Conservation (phyloP, 2,797 vertebrate species). For the Simalia tracyae region DNA sequence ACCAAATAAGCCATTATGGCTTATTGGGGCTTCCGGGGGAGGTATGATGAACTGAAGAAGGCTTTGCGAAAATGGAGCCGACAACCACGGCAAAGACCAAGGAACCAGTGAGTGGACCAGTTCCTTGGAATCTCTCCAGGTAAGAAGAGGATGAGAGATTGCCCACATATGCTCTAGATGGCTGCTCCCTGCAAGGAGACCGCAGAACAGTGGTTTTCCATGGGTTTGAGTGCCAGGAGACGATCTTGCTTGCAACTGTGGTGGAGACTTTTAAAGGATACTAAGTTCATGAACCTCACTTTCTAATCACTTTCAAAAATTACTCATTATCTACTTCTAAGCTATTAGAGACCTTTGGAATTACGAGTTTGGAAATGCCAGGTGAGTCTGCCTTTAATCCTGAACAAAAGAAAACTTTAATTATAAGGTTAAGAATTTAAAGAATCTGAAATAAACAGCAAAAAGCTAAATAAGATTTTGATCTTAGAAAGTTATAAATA, state of each 20-base stretch:
- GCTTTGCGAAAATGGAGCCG: too few relatives aligned
- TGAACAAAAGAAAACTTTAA: not conserved
- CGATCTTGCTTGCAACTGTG: not conserved
- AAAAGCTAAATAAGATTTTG: not conserved
- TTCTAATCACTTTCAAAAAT: not conserved
- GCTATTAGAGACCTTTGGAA: not conserved
- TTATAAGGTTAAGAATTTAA: not conserved
- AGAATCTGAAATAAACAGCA: not conserved
- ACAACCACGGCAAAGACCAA: not conserved
- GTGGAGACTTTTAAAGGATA: not conserved
- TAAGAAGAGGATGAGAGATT: not conserved
- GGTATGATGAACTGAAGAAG: too few relatives aligned
- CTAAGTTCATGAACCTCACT: not conserved
- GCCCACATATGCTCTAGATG: not conserved
- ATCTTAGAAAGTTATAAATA: not conserved
- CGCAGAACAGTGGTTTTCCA: not conserved
- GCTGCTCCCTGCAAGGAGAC: not conserved
- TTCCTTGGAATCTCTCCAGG: not conserved
- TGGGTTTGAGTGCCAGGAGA: not conserved
- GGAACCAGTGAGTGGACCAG: too few relatives aligned
- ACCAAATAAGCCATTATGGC: too few relatives aligned
- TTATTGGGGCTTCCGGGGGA: too few relatives aligned
- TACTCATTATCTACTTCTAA: not conserved
- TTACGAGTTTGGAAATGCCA: not conserved
- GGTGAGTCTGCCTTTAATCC: not conserved